These are phyloP conservation scores for Syngnathoides biaculeatus DNA, from an alignment of 2,113 vertebrate genomes.

Conservation along the genomic window DNA sequence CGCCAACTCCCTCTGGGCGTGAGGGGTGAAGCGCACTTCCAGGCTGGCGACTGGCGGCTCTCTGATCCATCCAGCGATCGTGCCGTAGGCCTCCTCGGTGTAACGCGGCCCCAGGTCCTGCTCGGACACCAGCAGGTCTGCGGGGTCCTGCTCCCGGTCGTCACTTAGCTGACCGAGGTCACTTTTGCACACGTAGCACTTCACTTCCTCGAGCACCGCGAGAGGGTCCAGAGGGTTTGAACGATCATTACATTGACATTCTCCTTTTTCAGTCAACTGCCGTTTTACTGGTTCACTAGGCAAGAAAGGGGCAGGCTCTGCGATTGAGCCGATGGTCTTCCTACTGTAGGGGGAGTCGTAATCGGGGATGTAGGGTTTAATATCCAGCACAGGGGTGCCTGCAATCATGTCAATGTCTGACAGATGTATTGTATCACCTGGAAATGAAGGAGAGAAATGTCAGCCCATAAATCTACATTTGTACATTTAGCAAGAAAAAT, in stretches of 20 bases:
- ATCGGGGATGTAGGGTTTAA: conserved; percentile 86
- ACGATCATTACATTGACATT: not conserved
- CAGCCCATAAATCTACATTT: not conserved
- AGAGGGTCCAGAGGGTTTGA: conserved; percentile 15
- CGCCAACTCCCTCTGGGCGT: conserved; percentile 74
- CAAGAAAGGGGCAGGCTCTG: not conserved
- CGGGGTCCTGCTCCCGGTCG: not conserved
- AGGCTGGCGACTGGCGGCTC: conserved; percentile 72
- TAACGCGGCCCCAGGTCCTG: conserved; percentile 23
- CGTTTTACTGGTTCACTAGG: conserved; percentile 8
- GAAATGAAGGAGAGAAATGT: conserved; percentile 16
- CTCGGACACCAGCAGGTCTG: not conserved
- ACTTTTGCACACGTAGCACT: conserved; percentile 46
- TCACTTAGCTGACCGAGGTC: conserved; percentile 11
- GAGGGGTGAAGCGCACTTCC: conserved; percentile 80
- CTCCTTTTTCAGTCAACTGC: conserved; percentile 5
- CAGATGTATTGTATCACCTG: conserved; percentile 80
- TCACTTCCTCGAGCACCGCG: conserved; percentile 54
- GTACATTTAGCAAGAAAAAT: too few relatives aligned
- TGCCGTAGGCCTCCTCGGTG: conserved; percentile 53
- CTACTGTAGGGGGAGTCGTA: conserved; percentile 77
- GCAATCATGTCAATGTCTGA: conserved; percentile 85
- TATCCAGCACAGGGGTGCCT: conserved; percentile 84
- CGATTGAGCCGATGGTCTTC: conserved; percentile 1
- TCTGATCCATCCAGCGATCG: conserved; percentile 79